Conservation (phyloP, 2,113 vertebrate genomes). For the Anas platyrhynchos region DNA sequence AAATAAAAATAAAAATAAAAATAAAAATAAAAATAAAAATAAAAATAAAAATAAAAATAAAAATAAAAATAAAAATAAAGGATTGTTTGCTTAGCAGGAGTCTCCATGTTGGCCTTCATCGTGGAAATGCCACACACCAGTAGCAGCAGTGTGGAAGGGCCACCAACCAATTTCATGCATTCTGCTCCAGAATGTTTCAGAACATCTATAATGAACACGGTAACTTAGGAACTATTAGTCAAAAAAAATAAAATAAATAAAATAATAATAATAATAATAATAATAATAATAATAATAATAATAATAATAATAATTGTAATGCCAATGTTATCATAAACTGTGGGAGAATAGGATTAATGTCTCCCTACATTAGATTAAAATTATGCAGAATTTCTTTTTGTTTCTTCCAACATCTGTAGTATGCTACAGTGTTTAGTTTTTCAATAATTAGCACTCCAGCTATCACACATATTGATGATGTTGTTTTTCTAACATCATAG, state of each 20-base stretch:
- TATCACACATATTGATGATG: background rate
- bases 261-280: no score
- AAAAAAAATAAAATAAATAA: background rate
- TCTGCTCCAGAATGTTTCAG: background rate
- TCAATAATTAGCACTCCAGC: background rate
- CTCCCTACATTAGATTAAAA: background rate
- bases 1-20: background rate
- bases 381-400: background rate
- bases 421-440: background rate
- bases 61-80: background rate
- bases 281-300: no score
- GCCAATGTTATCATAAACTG: background rate
- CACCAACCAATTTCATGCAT: background rate
- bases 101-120: background rate
- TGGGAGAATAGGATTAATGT: background rate
- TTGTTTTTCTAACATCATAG: background rate
- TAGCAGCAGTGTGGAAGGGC: background rate
- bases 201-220: background rate
- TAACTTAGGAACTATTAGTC: background rate
- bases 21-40: background rate
- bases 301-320: no score
- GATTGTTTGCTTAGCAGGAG: background rate
- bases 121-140: fast-evolving
- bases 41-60: no score
- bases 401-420: background rate